Percentiles rank a stretch among this genome's conserved stretches.
Evolutionary conservation across 1,140 invertebrate species (phyloP).

Genomic region (Heliconius hewitsoni): DNA sequence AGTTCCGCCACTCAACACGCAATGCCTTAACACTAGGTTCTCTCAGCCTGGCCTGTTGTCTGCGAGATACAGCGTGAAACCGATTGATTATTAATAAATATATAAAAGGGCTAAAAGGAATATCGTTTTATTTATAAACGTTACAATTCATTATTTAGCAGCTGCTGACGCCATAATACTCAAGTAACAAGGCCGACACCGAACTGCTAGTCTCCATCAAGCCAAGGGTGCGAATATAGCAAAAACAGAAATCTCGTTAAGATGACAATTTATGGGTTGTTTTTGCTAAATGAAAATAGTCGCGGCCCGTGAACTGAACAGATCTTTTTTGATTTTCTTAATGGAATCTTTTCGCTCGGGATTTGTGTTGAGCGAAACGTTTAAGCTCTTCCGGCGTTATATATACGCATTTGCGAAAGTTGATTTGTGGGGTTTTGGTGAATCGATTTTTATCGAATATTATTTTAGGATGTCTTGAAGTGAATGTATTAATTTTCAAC

Average conservation of each 20-base stretch:
- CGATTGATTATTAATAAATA: background rate
- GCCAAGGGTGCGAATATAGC: conserved; percentile 68
- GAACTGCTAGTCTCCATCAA: conserved; percentile 28
- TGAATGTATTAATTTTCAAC: background rate
- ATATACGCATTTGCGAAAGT: conserved; percentile 52
- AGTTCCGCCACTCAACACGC: no score
- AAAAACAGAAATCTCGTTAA: conserved; percentile 81
- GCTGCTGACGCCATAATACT: conserved; percentile 38
- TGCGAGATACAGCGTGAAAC: no score
- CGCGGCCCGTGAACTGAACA: conserved; percentile 72
- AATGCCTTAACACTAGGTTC: no score
- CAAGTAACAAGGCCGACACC: conserved; percentile 37
- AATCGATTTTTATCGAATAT: background rate
- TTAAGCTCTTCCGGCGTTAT: conserved; percentile 62
- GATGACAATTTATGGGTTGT: conserved; percentile 81
- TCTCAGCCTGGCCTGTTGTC: no score
- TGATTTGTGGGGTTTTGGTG: conserved; percentile 37
- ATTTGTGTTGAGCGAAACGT: conserved; percentile 71
- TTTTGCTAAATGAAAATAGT: conserved; percentile 82
- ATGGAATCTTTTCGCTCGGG: conserved; percentile 79
- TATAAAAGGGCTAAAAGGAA: background rate
- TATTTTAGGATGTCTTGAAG: background rate
- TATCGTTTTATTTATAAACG: background rate
- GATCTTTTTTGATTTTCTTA: conserved; percentile 81
- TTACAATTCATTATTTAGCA: conserved; percentile 13